These are phyloP conservation scores for Solenopsis fugax DNA, from an alignment of 1,140 invertebrate genomes.

Conservation along the genomic window DNA sequence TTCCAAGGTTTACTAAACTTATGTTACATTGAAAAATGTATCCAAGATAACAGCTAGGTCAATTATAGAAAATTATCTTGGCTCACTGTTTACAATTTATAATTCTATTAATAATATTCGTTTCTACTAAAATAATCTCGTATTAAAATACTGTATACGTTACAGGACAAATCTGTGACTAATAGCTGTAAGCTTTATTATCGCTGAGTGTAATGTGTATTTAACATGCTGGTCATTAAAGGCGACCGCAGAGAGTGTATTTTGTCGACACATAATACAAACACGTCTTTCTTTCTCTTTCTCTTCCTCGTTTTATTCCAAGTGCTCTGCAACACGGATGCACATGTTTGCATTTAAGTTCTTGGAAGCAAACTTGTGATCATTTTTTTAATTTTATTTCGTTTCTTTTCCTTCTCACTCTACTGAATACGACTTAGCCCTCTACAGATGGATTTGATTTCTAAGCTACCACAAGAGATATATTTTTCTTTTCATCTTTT, in stretches of 20 bases:
- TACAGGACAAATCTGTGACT: background rate
- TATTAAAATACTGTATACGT: background rate
- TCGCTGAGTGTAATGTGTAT: constrained; percentile 22
- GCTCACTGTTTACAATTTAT: background rate
- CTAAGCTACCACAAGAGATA: background rate
- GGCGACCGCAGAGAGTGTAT: constrained; percentile 10
- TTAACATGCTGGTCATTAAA: constrained; percentile 36
- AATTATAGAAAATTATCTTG: background rate
- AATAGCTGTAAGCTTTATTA: constrained; percentile 34
- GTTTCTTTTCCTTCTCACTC: background rate
- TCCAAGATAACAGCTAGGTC: background rate
- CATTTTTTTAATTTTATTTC: background rate
- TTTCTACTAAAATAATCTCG: background rate
- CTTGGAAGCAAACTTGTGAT: constrained; percentile 20
- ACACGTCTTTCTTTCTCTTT: constrained; percentile 12
- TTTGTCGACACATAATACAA: constrained; percentile 45
- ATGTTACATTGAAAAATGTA: too few species aligned
- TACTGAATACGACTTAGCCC: background rate
- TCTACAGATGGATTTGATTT: background rate
- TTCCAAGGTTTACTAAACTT: background rate
- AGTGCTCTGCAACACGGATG: background rate
- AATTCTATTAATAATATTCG: background rate
- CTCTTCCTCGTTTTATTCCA: background rate
- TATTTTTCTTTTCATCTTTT: background rate
- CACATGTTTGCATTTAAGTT: constrained; percentile 54